Evolutionary conservation across 2,797 vertebrate genomes (phyloP).

Genomic region (Echeneis naucrates): DNA sequence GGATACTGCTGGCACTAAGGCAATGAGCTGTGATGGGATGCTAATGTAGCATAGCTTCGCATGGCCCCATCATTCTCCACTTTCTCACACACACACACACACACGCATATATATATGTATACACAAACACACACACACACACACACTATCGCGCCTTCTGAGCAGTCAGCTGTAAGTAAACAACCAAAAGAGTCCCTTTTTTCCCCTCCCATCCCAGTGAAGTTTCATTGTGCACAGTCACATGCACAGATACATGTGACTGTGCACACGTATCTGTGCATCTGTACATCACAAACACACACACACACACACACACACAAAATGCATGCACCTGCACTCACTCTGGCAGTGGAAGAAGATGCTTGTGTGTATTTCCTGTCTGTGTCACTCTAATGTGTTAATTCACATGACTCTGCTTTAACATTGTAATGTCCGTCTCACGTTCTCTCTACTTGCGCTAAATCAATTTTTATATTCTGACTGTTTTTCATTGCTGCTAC

Average conservation of each 20-base stretch:
- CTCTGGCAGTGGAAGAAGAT: conserved; percentile 18
- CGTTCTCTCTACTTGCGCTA: conserved; percentile 65
- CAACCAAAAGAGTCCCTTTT: conserved; percentile 31
- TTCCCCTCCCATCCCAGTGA: conserved; percentile 4
- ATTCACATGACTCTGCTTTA: conserved; percentile 63
- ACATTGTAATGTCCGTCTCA: conserved; percentile 72
- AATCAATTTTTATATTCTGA: conserved; percentile 73
- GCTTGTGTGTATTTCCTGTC: conserved; percentile 52
- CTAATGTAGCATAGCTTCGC: conserved; percentile 77
- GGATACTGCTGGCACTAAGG: conserved; percentile 67
- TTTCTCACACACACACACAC: conserved; percentile 19
- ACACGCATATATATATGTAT: not conserved
- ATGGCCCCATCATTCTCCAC: conserved; percentile 64
- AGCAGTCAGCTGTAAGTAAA: conserved; percentile 68
- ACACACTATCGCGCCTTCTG: conserved; percentile 44
- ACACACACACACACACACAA: conserved; percentile 16
- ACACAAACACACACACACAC: conserved; percentile 8
- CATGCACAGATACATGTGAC: conserved; percentile 1
- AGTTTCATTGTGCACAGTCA: conserved; percentile 29
- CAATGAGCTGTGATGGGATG: conserved; percentile 81
- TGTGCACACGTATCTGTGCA: too few species aligned
- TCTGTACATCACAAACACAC: too few species aligned
- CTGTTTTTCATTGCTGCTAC: conserved; percentile 81
- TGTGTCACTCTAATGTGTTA: conserved; percentile 68
- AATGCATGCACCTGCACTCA: conserved; percentile 17